Evolutionary conservation across 2,797 vertebrate genomes (phyloP), one percentile per base, ranked within the genome.

Genomic region (Lepidocolaptes lacrymiger): DNA sequence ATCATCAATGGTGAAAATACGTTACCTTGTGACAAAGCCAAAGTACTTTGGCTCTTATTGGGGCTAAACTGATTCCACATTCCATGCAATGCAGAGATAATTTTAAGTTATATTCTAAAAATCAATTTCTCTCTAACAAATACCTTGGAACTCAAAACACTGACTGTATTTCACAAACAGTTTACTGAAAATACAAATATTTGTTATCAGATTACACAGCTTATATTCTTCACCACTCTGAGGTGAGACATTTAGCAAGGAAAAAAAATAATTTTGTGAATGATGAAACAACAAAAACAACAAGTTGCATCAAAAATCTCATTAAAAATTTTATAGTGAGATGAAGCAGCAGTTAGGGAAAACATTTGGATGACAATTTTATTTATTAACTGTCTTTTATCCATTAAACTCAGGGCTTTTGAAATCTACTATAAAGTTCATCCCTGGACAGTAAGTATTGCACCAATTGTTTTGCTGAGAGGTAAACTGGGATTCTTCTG

Each of bases 51-150:
- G 44, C 58, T 95, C 63, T 43, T 18, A n/a, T 10, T 79, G 76
- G 64, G 51, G 77, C 63, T 95, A 81, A 93, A 93, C 7, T 93
- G 95, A 85, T 79, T 80, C 58, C 48, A 81, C 66, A 94, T 43
- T 37, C 34, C 32, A 32, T 71, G 48, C 82, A 73, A 84, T 24
- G 55, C 28, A 21, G 46, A 94, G 94, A 91, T 79, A 84, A 87
- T 92, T 93, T 94, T 96, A 87, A 97, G 97, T 94, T 68, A 93
- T 94, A 85, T 97, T 91, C 84, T 95, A 83, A 85, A 85, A 97
- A 97, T 90, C 96, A 91, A 93, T 97, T 96, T 96, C 85, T 97
- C 93, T 94, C 94, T 93, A 95, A 91, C 78, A 96, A 90, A 73
- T 81, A 88, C 63, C 62, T 87, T 72, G 91, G 79, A 97, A 93